phyloP scores from a whole-genome alignment of 1,140 invertebrate genomes.

The Papilio xuthus region DNA sequence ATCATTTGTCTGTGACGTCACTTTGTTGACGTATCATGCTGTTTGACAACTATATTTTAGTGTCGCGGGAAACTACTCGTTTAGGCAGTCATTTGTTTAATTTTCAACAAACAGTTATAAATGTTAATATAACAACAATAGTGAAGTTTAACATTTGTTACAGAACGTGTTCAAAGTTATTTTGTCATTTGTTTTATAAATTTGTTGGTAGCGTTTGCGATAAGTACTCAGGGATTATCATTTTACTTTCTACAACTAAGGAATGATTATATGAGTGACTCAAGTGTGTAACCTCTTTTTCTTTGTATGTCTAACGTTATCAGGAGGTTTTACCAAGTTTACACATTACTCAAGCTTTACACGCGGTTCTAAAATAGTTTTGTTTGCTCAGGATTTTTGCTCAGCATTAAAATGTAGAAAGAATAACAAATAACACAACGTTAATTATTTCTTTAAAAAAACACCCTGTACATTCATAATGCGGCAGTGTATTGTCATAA shows the following conservation, averaged over 20 bases:
- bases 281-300: slow-evolving; percentile 20
- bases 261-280: slow-evolving; percentile 14
- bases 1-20: not conserved
- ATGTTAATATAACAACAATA: not conserved
- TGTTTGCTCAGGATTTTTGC: not conserved
- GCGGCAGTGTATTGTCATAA: too few relatives aligned
- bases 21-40: not conserved
- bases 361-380: not conserved
- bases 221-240: not conserved
- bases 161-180: too few relatives aligned
- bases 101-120: not conserved
- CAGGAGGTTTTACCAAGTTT: slow-evolving; percentile 17
- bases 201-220: not conserved
- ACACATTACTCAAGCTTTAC: not conserved
- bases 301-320: slow-evolving; percentile 22
- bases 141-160: not conserved
- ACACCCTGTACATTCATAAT: too few relatives aligned
- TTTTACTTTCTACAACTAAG: not conserved
- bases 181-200: too few relatives aligned
- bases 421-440: not conserved
- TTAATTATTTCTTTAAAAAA: too few relatives aligned
- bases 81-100: slow-evolving; percentile 1
- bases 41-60: not conserved
- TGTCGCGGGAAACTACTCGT: not conserved
- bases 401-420: not conserved